Percentiles rank a stretch among this genome's conserved stretches.
phyloP scores from a whole-genome alignment of 2,797 vertebrate species.

The Clarias laeviceps region DNA sequence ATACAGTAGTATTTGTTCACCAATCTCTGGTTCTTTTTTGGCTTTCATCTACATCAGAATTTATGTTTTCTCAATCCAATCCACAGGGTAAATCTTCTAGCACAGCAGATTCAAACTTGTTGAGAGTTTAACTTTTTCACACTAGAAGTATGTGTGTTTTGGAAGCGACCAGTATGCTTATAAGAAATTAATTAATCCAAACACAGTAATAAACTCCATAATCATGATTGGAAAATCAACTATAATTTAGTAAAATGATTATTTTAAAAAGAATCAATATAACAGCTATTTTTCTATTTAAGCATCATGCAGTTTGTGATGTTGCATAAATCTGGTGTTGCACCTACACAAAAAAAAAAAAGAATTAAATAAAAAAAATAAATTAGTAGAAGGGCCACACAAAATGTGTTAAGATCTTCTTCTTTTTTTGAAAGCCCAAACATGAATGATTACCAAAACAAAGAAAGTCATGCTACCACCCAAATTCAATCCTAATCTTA shows the following conservation, averaged over 20 bases:
- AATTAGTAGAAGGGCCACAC: background rate
- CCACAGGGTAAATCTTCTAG: background rate
- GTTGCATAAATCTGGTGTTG: background rate
- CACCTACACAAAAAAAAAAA: background rate
- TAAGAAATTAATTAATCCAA: no score
- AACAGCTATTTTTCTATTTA: background rate
- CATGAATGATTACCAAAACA: background rate
- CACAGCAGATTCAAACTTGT: background rate
- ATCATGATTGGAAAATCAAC: background rate
- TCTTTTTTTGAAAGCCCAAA: background rate
- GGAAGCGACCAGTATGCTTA: background rate
- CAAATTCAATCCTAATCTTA: background rate
- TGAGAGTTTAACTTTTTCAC: background rate
- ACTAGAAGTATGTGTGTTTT: background rate
- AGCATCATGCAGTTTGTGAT: background rate
- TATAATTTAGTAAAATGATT: background rate
- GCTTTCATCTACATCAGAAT: background rate
- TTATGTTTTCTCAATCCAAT: background rate
- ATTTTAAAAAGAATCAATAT: background rate
- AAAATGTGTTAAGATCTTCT: background rate
- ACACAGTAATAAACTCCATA: background rate
- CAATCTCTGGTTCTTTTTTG: background rate
- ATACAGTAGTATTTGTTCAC: background rate
- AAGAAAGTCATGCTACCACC: background rate
- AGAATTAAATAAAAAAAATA: background rate